phyloP scores from a whole-genome alignment of 2,113 vertebrate genomes.

The Oceanodroma tethys region DNA sequence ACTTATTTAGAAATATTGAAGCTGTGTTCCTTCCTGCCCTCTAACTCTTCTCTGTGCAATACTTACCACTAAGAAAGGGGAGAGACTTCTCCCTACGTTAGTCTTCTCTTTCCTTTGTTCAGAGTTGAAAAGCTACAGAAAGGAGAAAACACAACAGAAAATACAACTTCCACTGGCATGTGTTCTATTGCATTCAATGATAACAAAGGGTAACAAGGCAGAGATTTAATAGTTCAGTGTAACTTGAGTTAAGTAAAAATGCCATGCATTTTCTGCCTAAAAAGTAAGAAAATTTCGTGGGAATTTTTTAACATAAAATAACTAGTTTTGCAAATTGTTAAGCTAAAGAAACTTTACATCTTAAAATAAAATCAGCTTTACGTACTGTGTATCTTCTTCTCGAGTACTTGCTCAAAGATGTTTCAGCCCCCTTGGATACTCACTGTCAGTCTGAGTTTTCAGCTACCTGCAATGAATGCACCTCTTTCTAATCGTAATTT shows the following conservation, averaged over 20 bases:
- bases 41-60: neutral
- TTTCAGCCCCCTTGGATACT: neutral
- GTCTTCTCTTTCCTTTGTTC: neutral
- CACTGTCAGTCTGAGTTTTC: neutral
- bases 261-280: neutral
- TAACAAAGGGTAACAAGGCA: neutral
- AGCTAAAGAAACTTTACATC: neutral
- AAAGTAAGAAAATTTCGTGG: neutral
- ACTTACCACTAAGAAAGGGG: neutral
- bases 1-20: neutral
- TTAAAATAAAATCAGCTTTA: neutral
- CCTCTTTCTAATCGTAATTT: neutral
- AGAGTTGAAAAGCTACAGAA: neutral
- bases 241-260: neutral
- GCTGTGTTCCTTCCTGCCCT: neutral
- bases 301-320: neutral
- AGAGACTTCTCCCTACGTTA: accelerated
- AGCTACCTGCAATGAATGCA: neutral
- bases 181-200: neutral
- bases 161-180: accelerated
- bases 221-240: neutral
- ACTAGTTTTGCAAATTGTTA: neutral
- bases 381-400: neutral
- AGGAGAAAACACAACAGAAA: neutral
- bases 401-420: neutral